Evolutionary conservation across 2,888 invertebrate genomes (phyloP).

Genomic region (Sphaerophoria taeniata): DNA sequence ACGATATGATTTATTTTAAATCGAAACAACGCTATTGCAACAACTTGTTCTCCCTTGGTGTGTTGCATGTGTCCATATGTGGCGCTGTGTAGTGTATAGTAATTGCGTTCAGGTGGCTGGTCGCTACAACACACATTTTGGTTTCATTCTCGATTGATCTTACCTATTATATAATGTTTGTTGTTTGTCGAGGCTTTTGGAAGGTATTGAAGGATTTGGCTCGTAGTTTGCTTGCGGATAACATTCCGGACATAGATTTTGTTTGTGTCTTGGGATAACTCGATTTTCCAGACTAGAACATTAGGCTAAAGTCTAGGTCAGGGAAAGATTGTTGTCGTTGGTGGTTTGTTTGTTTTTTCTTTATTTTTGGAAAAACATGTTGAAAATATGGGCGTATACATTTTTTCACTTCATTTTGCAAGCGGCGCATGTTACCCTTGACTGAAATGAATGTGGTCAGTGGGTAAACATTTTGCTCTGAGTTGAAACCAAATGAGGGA

Average conservation of each 20-base stretch:
- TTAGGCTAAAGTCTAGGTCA: constrained; percentile 65
- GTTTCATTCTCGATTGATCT: constrained; percentile 54
- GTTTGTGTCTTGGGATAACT: constrained; percentile 16
- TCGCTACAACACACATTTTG: constrained; percentile 48
- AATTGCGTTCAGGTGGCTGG: constrained; percentile 50
- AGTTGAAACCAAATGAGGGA: constrained; percentile 21
- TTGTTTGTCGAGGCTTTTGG: constrained; percentile 17
- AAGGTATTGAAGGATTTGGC: constrained; percentile 69
- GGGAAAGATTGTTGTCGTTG: constrained; percentile 27
- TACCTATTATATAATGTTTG: constrained; percentile 62
- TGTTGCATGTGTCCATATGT: constrained; percentile 59
- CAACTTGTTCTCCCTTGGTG: constrained; percentile 12
- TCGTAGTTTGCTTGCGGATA: constrained; percentile 30
- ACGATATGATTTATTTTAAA: constrained; percentile 73
- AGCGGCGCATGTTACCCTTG: constrained; percentile 63
- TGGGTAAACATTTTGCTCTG: constrained; percentile 30
- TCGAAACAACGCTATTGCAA: constrained; percentile 66
- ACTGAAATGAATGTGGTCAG: constrained; percentile 54
- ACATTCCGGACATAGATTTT: constrained; percentile 60
- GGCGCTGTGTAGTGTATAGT: constrained; percentile 16
- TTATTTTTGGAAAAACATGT: constrained; percentile 12
- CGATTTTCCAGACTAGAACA: constrained; percentile 50
- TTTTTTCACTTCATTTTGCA: constrained; percentile 15
- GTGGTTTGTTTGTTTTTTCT: constrained; percentile 15
- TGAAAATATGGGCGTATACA: constrained; percentile 32